Base-by-base conservation (phyloP, 2,797 vertebrate genomes). In the Chaetodon trifasciatus region DNA sequence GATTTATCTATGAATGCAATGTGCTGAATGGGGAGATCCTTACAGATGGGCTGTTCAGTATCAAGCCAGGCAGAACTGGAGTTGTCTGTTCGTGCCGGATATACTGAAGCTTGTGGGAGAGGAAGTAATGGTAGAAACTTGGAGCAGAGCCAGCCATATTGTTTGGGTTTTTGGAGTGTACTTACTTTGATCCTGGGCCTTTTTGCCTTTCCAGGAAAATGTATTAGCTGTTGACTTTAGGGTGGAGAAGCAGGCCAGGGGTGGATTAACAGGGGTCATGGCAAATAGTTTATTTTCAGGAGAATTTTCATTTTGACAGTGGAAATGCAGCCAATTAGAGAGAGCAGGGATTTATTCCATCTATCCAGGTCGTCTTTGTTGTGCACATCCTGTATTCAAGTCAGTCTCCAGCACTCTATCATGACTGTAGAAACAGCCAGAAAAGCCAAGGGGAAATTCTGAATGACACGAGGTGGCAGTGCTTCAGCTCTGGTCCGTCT, bases 401-500 rank as follows among this genome's bases (percentile, higher is more conserved):
- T 32, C 52, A 46, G 37, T 69, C 49, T 61, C 42, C 35, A n/a
- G 49, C 24, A 13, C 32, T 55, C 15, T 32, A 55, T 61, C 40
- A 10, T n/a, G 67, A 46, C 16, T 40, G 28, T 28, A 55, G 42
- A 67, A 56, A 72, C 8, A 70, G 47, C 19, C 66, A 77, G 23
- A 73, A 40, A 72, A 71, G 67, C 53, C 23, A 58, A 74, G 70
- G 44, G 49, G 52, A 77, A 19, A 77, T 57, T 65, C 5, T 53
- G 37, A 79, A 44, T 50, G 66, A 78, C 84, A 74, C 37, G 19
- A 56, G 28, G 44, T 70, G 65, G 50, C 65, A 8, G 53, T 11
- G n/a, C 24, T 17, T 39, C n/a, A 21, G 67, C 73, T 78, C 68
- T 23, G 37, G 69, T 70, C 76, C 49, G 44, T 74, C 60, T 82